Base-by-base conservation (phyloP, 2,888 invertebrate genomes). In the Protonemura montana region DNA sequence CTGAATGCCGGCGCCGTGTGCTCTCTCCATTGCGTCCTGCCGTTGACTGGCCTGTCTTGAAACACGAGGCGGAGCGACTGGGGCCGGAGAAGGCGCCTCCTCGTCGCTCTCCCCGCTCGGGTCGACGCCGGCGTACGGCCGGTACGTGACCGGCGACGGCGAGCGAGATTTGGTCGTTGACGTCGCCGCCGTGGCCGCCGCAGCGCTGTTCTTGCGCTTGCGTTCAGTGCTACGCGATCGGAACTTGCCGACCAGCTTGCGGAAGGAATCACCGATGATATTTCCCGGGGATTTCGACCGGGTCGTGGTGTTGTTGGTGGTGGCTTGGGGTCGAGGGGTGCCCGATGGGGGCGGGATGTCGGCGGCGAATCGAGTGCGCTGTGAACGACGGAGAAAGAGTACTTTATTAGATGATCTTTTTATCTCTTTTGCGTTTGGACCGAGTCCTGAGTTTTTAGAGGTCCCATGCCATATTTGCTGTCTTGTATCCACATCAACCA, bases 191-290 rank as follows among this genome's bases (percentile, higher is more conserved):
- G 91, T 88, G 88, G 93, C 90, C 90, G 94, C 91, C 21, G 59
- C 59, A 13, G 85, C 30, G 81, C 42, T 84, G 81, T 85, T 86
- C 42, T 76, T 86, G 82, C 87, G 85, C 91, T 94, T 93, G 89
- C 95, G 92, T 92, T 95, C 93, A 89, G 93, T 93, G 91, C 96
- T 93, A 27, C 95, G 96, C 25, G 96, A 96, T 3, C 96, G 94
- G 87, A 97, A 95, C 92, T 96, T 96, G 86, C 96, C 96, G 26
- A 97, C 96, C 88, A 97, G 91, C 91, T 96, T 96, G 88, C 96
- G 93, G 89, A 97, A 95, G 27, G 96, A 96, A 90, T 97, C 96
- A 85, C 96, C 96, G 90, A 95, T 95, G 87, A 94, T 0, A 29
- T 88, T 82, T 76, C 92, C 90, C 5, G 91, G 91, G 82, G 89